phyloP scores from a whole-genome alignment of 2,888 invertebrate species.

The Leptopterna dolabrata region DNA sequence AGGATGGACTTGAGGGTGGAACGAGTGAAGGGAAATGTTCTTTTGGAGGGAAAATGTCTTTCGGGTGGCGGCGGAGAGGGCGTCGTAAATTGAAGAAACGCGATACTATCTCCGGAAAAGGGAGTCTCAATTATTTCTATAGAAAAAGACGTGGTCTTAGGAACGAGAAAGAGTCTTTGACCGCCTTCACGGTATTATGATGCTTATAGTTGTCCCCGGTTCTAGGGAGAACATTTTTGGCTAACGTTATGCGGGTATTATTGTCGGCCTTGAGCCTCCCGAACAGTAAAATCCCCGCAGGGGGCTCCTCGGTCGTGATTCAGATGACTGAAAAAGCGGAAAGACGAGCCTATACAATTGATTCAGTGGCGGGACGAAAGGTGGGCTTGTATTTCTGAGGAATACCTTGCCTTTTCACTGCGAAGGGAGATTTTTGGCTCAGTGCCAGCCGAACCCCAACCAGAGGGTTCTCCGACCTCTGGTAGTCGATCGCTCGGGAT shows the following conservation, averaged over 20 bases:
- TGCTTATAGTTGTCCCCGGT: background rate
- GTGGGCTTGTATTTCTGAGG: background rate
- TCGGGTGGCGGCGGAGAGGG: background rate
- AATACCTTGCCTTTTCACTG: background rate
- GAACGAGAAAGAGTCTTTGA: slow-evolving; percentile 22
- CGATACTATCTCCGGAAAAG: slow-evolving; percentile 22
- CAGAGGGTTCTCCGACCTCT: slow-evolving; percentile 7
- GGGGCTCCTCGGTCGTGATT: background rate
- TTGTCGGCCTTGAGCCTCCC: slow-evolving; percentile 3
- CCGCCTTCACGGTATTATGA: background rate
- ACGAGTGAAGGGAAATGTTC: background rate
- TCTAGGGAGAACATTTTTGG: background rate
- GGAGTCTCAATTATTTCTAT: slow-evolving; percentile 27
- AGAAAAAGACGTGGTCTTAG: slow-evolving; percentile 17
- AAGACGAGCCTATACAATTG: slow-evolving; percentile 42
- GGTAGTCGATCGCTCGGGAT: background rate
- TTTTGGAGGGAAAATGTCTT: slow-evolving; percentile 9
- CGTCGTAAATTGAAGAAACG: slow-evolving; percentile 18
- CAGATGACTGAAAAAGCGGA: slow-evolving; percentile 29
- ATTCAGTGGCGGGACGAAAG: slow-evolving; percentile 33
- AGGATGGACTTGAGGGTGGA: background rate
- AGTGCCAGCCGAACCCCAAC: background rate
- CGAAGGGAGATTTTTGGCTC: background rate
- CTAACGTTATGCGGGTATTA: background rate
- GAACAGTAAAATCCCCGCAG: background rate